Base-by-base conservation (phyloP, 2,888 invertebrate genomes). In the Bursaphelenchus okinawaensis region DNA sequence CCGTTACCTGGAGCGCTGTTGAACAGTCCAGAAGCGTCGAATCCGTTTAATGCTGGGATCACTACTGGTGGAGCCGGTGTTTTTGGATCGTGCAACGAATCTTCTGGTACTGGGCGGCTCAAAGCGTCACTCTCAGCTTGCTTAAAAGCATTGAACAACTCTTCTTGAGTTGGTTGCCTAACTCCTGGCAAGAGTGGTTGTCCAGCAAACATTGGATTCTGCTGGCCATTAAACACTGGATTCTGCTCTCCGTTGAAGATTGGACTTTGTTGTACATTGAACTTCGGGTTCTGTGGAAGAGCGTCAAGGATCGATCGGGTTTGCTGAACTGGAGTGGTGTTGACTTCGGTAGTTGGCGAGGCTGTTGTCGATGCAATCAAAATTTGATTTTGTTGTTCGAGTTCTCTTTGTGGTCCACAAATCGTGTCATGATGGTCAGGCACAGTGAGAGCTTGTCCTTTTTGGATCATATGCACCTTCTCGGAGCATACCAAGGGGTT, bases 401-500 rank as follows among this genome's bases (percentile, higher is more conserved):
- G 63, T 12, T 69, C 26, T 20, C 40, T 27, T 55, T 65, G 62
- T 23, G 62, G 67, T 27, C 74, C 78, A 66, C 82, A 82, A 26
- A 82, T 66, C 16, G 69, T 40, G 58, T 82, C 82, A 26, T 71
- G 69, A 31, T 70, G 75, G 55, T 73, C 76, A 6, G 76, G 75
- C 7, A 82, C 69, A 56, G 66, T 77, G 1, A 82, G 69, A 12
- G 82, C 82, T 23, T 68, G 69, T n/a, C 82, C 82, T 22, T 82
- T 76, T 62, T 82, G 82, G 0, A 82, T 67, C 75, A 82, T 75
- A 66, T 82, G 82, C 23, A 82, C 75, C 27, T 79, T 75, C 66
- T 83, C 83, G 0, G 75, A 73, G 66, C 83, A 82, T 7, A 82
- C 81, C 16, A 83, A 69, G 3, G 82, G 82, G 55, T 82, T 82